Evolutionary conservation across 2,888 invertebrate species (phyloP).

Genomic region (Lomographa bimaculata): DNA sequence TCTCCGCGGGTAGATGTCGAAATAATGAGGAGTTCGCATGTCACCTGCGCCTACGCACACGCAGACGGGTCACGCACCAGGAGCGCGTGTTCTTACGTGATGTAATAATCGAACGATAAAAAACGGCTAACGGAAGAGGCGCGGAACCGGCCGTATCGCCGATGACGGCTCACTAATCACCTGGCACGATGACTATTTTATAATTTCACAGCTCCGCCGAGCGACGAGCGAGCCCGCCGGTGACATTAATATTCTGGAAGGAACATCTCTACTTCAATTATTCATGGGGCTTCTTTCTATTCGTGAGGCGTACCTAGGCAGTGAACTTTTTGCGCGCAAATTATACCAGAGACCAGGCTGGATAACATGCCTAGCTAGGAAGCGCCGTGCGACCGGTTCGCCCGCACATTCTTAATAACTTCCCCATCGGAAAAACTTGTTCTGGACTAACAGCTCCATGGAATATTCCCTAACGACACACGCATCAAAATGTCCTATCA

Average conservation of each 20-base stretch:
- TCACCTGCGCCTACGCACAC: constrained; percentile 74
- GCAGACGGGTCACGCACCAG: constrained; percentile 61
- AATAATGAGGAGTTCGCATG: constrained; percentile 68
- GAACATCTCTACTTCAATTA: constrained; percentile 52
- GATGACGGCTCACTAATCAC: constrained; percentile 55
- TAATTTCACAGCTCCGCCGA: constrained; percentile 48
- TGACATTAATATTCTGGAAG: constrained; percentile 50
- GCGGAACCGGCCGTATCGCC: constrained; percentile 60
- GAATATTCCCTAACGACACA: constrained; percentile 48
- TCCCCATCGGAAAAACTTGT: constrained; percentile 59
- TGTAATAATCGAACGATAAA: constrained; percentile 67
- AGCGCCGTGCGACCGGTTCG: constrained; percentile 56
- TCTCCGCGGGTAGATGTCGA: constrained; percentile 53
- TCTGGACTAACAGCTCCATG: constrained; percentile 39
- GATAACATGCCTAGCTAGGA: constrained; percentile 49
- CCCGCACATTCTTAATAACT: constrained; percentile 57
- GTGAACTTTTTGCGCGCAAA: constrained; percentile 50
- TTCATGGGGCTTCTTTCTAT: constrained; percentile 55
- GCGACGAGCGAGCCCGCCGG: constrained; percentile 24
- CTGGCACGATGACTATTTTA: constrained; percentile 49
- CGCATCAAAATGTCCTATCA: constrained; percentile 40
- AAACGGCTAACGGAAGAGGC: constrained; percentile 70
- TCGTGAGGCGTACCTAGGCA: constrained; percentile 42
- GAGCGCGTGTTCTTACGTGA: constrained; percentile 58
- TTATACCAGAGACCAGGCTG: constrained; percentile 45